Base-by-base conservation (phyloP, 2,888 invertebrate genomes). In the Thyatira batis region DNA sequence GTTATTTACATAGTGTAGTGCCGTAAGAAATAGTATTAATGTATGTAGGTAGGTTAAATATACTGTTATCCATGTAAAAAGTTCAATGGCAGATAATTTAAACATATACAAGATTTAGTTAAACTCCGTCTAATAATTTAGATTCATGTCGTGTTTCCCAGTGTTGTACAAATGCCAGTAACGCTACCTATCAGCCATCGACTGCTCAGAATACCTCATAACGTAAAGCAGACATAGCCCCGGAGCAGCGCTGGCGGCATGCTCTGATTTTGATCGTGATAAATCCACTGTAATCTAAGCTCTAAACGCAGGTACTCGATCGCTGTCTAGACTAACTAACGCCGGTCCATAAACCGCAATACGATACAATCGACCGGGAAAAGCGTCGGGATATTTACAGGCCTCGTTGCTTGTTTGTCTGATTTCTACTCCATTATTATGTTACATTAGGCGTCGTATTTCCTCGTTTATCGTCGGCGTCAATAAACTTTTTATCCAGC, bases 261-360 rank as follows among this genome's bases (percentile, higher is more conserved):
- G 39, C 33, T 44, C 60, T 54, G 60, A 64, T 66, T 56, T 54
- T 45, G 56, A 60, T 57, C 55, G 57, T 68, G 73, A 80, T 82
- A 81, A 80, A 80, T 76, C 64, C 66, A 57, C 56, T 63, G 78
- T 79, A 84, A 83, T 84, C 78, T 77, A 76, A 78, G 73, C 78
- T 76, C 64, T 74, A 74, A 74, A 80, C 63, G 65, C 68, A 67
- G 67, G 65, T 74, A 77, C 80, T 84, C 76, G 80, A 82, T 82
- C 79, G 78, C 73, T 66, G 82, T 80, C 76, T 76, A 78, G 78
- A 75, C 81, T 69, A 72, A 71, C 58, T 52, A 75, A 65, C 71
- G 69, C 67, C 64, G 67, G 63, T 69, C 73, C 71, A 77, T 81
- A 80, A 81, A 81, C 79, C 77, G 82, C 80, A 83, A 82, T 76